Evolutionary conservation across 2,888 invertebrate genomes (phyloP).

Genomic region (Ophion ventricosus): DNA sequence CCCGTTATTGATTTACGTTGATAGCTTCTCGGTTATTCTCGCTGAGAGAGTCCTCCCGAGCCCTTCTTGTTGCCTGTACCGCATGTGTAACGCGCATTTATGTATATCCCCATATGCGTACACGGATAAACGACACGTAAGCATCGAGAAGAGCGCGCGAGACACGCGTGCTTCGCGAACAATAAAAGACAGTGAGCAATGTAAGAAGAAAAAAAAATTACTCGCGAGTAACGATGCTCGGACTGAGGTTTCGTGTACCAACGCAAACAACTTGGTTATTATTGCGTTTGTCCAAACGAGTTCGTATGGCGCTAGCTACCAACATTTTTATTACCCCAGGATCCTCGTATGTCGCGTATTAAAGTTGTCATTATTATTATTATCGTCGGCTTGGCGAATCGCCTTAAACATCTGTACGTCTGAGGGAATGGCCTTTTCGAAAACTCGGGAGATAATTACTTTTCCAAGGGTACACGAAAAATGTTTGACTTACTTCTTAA

Average conservation of each 20-base stretch:
- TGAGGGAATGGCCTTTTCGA: no score
- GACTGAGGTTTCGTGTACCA: conserved; percentile 44
- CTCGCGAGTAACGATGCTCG: conserved; percentile 39
- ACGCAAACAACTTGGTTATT: conserved; percentile 60
- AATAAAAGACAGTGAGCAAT: conserved; percentile 46
- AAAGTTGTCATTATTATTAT: neutral
- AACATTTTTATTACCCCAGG: neutral
- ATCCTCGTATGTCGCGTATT: conserved; percentile 2
- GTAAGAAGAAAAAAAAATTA: conserved; percentile 8
- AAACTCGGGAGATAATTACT: no score
- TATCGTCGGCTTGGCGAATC: no score
- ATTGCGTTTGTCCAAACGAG: conserved; percentile 40
- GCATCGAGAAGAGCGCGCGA: conserved; percentile 32
- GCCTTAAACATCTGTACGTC: no score
- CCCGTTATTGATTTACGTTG: conserved; percentile 81
- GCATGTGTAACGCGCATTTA: conserved; percentile 19
- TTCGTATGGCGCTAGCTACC: conserved; percentile 10
- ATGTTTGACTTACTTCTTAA: no score
- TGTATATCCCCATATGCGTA: conserved; percentile 12
- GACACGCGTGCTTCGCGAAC: conserved; percentile 56
- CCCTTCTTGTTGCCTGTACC: conserved; percentile 29
- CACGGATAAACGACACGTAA: neutral
- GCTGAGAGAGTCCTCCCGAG: conserved; percentile 41
- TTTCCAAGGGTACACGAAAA: no score
- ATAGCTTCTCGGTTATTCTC: conserved; percentile 75